Conservation (phyloP, 2,113 vertebrate species). For the Aplodontia rufa region DNA sequence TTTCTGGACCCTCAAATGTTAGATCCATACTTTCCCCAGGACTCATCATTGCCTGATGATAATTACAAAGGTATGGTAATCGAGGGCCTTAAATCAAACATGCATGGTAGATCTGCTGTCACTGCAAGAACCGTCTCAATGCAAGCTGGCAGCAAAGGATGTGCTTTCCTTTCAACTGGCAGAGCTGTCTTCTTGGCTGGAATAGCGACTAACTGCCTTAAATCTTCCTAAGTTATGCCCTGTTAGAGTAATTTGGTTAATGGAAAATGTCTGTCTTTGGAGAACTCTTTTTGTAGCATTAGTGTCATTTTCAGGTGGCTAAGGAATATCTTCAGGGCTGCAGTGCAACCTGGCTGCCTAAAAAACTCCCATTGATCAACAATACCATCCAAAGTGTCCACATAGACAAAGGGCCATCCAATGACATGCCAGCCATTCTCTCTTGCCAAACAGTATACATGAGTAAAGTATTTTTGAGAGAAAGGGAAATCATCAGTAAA, state of each 20-base stretch:
- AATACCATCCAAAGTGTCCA: conserved; percentile 43
- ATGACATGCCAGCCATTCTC: conserved; percentile 38
- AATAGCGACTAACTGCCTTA: conserved; percentile 79
- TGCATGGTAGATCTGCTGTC: conserved; percentile 79
- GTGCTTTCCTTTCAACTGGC: conserved; percentile 74
- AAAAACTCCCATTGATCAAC: background rate
- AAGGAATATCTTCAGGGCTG: conserved; percentile 54
- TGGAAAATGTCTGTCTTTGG: conserved; percentile 78
- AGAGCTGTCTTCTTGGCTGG: conserved; percentile 79
- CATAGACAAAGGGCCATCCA: conserved; percentile 45
- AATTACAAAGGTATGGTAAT: conserved; percentile 86
- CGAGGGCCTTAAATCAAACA: conserved; percentile 80
- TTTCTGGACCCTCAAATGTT: conserved; percentile 71
- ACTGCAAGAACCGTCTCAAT: conserved; percentile 80
- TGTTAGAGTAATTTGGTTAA: conserved; percentile 84
- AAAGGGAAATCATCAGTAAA: background rate
- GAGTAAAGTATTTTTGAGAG: conserved; percentile 1
- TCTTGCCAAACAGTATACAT: conserved; percentile 47
- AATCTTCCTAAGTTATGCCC: conserved; percentile 77
- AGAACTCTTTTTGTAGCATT: conserved; percentile 78
- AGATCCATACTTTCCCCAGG: conserved; percentile 73
- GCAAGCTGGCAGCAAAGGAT: conserved; percentile 78
- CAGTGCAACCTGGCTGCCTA: conserved; percentile 9
- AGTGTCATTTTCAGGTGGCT: conserved; percentile 70
- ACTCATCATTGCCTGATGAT: conserved; percentile 76